phyloP scores from a whole-genome alignment of 1,140 invertebrate genomes.

The Brachionus rubens region DNA sequence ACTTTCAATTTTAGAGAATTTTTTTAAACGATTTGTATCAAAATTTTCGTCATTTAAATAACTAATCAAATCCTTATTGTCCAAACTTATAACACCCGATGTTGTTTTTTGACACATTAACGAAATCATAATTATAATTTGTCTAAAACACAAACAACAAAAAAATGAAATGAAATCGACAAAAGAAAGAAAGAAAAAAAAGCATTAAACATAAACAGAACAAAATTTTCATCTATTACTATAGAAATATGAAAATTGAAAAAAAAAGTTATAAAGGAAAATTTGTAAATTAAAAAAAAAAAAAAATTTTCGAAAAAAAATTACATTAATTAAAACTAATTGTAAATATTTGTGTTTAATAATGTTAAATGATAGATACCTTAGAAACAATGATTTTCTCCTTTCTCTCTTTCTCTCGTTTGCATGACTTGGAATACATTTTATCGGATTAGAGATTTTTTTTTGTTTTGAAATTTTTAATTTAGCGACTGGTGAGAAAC shows the following conservation, averaged over 20 bases:
- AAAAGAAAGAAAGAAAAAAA: neutral
- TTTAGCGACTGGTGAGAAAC: slow-evolving; percentile 16
- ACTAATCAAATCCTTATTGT: neutral
- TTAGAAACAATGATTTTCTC: slow-evolving; percentile 9
- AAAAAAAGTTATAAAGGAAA: neutral
- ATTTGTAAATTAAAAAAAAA: slow-evolving; percentile 29
- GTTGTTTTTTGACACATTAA: slow-evolving; percentile 14
- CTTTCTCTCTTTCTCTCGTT: neutral
- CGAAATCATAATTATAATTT: too few relatives aligned
- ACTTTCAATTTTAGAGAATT: neutral
- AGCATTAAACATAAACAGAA: slow-evolving; percentile 38
- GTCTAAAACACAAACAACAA: neutral
- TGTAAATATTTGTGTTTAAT: slow-evolving; percentile 39
- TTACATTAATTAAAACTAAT: slow-evolving; percentile 20
- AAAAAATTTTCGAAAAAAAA: neutral
- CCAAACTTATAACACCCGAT: neutral
- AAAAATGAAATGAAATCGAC: neutral
- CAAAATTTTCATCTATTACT: slow-evolving; percentile 19
- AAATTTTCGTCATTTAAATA: neutral
- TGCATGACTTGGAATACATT: neutral
- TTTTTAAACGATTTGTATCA: neutral
- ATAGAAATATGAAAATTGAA: slow-evolving; percentile 35
- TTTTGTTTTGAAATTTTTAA: neutral
- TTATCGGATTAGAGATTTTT: neutral
- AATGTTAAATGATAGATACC: neutral